Conservation (phyloP, 2,888 invertebrate genomes). For the Gastrophysa polygoni region DNA sequence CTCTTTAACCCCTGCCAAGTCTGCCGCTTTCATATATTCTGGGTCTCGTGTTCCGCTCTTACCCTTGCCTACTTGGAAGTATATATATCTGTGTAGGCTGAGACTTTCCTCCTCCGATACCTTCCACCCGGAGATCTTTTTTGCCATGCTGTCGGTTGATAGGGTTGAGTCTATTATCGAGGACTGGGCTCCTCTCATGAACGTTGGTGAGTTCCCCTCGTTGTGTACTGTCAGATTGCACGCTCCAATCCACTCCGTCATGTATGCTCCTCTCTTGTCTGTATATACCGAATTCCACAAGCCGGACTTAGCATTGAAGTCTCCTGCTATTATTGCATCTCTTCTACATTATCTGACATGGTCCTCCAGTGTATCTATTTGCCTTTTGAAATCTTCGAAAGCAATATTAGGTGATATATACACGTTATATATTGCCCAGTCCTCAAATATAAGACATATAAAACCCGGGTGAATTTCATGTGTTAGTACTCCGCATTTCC, state of each 20-base stretch:
- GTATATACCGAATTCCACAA: not conserved
- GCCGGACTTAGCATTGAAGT: not conserved
- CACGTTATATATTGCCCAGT: not conserved
- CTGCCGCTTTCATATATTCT: not conserved
- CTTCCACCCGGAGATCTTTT: not conserved
- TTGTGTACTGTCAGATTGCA: not conserved
- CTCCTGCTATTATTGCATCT: not conserved
- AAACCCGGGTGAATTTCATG: no score
- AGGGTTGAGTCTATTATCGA: not conserved
- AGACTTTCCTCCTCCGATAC: slow-evolving; percentile 5
- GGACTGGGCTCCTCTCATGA: not conserved
- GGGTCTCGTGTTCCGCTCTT: not conserved
- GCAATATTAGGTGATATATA: not conserved
- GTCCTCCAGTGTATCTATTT: not conserved
- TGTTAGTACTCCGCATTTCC: no score
- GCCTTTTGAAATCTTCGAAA: not conserved
- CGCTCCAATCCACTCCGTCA: slow-evolving; percentile 1
- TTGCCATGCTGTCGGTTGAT: not conserved
- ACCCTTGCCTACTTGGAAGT: not conserved
- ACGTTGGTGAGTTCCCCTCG: not conserved
- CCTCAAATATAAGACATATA: not conserved
- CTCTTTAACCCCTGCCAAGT: not conserved
- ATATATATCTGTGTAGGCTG: slow-evolving; percentile 5
- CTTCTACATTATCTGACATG: not conserved
- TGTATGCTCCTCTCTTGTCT: not conserved